phyloP scores from a whole-genome alignment of 2,797 vertebrate genomes.

The Lemur catta region DNA sequence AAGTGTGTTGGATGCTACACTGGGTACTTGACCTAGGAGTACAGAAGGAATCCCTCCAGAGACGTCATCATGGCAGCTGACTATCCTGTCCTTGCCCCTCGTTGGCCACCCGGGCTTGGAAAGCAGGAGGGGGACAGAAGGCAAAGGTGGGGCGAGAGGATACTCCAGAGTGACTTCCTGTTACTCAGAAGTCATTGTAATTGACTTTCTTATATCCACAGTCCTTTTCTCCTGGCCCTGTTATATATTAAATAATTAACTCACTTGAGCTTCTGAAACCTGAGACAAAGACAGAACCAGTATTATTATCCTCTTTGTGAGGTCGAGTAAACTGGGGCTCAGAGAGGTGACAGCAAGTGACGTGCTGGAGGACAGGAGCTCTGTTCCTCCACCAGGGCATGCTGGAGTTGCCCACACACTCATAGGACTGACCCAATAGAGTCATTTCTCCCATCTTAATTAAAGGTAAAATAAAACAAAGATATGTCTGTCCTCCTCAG shows the following conservation, averaged over 20 bases:
- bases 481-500: background rate
- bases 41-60: background rate
- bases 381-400: background rate
- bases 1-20: background rate
- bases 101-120: background rate
- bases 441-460: background rate
- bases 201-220: background rate
- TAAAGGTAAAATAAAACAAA: background rate
- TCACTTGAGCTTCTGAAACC: background rate
- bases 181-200: background rate
- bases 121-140: background rate
- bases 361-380: accelerated
- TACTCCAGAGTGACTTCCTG: background rate
- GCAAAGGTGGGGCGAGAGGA: background rate
- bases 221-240: background rate
- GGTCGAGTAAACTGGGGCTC: background rate
- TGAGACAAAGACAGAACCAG: background rate
- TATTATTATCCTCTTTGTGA: background rate
- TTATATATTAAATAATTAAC: background rate
- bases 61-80: background rate
- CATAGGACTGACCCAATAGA: background rate
- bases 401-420: background rate
- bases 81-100: background rate
- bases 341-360: background rate
- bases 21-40: background rate